Evolutionary conservation across 2,888 invertebrate genomes (phyloP).

Genomic region (Maniola hyperantus): DNA sequence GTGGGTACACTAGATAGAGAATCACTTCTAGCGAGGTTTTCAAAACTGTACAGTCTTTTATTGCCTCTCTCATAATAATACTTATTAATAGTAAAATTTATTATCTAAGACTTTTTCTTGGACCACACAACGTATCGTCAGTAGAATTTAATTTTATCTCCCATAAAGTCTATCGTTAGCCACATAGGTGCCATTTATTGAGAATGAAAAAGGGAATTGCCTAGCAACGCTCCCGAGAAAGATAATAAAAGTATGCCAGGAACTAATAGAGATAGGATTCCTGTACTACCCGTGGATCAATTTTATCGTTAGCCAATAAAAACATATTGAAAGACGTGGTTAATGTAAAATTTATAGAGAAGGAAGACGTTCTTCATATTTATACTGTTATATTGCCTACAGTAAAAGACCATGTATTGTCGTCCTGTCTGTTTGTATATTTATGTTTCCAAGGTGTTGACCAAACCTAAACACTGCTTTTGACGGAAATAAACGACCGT

Average conservation of each 20-base stretch:
- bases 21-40: too few relatives aligned
- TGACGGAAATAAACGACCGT: too few relatives aligned
- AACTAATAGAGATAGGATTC: conserved; percentile 38
- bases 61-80: not conserved
- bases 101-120: conserved; percentile 6
- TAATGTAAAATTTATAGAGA: conserved; percentile 29
- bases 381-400: not conserved
- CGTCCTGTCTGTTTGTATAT: not conserved
- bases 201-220: conserved; percentile 16
- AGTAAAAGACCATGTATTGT: not conserved
- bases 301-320: conserved; percentile 33
- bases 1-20: too few relatives aligned
- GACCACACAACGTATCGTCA: conserved; percentile 12
- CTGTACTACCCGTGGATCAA: conserved; percentile 17
- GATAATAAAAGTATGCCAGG: conserved; percentile 26
- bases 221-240: conserved; percentile 18
- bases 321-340: conserved; percentile 35
- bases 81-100: conserved; percentile 14
- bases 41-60: too few relatives aligned
- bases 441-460: not conserved
- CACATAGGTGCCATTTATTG: conserved; percentile 22
- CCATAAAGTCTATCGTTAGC: conserved; percentile 20
- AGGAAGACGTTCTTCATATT: not conserved
- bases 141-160: conserved; percentile 18
- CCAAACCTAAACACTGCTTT: not conserved